Base-by-base conservation (phyloP, 2,797 vertebrate genomes). In the Myripristis jacobus region DNA sequence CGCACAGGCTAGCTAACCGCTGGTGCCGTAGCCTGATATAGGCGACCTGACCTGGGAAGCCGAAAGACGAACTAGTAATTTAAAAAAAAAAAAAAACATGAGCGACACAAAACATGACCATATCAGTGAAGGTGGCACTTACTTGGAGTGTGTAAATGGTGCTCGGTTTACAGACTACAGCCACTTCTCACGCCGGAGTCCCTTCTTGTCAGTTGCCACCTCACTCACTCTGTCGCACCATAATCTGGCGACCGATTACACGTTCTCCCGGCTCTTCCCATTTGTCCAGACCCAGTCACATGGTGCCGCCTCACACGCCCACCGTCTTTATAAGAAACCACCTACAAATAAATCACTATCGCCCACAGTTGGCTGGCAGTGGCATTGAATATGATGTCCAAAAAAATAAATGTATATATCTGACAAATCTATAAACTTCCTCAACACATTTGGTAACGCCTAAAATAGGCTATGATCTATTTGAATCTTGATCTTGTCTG, bases 241-340 rank as follows among this genome's bases (percentile, higher is more conserved):
- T 88, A 88, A 91, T 93, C 93, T 92, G 90, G 12, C 84, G 82
- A 93, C 76, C 79, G 86, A 82, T 87, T 88, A 77, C 88, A 74
- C 85, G 74, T 75, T 53, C 25, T 0, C 41, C 19, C 25, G 0
- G 6, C 41, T 0, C 6, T 8, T 10, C 70, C 79, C 63, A 93
- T 94, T 94, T 93, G 93, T 41, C 75, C 0, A 48, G 10, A 31
- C 0, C 0, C 0, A 7, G 47, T 77, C 92, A 92, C 76, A 75
- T 89, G 92, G 7, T 47, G 9, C 34, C 3, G 57, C n/a, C 54
- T 71, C 57, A 3, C 3, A 60, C 79, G 1, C 74, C 87, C 79
- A 76, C 60, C 47, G 4, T n/a, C 0, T 22, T 57, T 43, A 70
- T 66, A 47, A 56, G 2, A 15, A 66, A 24, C 5, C 22, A n/a